These are phyloP conservation scores for Glyptemys insculpta DNA, from an alignment of 2,797 vertebrate genomes.

Conservation along the genomic window DNA sequence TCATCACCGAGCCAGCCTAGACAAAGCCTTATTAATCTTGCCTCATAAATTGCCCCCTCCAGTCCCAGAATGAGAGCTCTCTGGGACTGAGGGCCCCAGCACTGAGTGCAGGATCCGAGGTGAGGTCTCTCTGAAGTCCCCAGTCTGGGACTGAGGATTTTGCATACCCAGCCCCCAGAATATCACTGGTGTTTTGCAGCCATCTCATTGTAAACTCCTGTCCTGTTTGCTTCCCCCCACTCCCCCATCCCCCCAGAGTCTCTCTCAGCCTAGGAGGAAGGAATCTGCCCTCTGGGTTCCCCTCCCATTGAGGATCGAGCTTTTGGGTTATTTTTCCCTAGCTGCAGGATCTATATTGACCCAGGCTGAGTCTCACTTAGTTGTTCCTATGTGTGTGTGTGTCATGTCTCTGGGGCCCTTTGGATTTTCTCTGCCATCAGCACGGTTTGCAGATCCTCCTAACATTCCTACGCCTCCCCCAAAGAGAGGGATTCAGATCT, in stretches of 20 bases:
- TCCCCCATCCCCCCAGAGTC: not conserved
- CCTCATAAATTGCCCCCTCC: not conserved
- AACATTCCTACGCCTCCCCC: not conserved
- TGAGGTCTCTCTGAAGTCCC: not conserved
- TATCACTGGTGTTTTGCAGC: not conserved
- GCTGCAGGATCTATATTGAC: conserved; percentile 4
- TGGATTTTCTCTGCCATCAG: not conserved
- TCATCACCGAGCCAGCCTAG: not conserved
- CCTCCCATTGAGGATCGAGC: not conserved
- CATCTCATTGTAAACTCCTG: not conserved
- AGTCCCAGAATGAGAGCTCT: not conserved
- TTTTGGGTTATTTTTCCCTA: not conserved
- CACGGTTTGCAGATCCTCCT: not conserved
- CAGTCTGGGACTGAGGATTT: not conserved
- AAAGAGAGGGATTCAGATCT: not conserved
- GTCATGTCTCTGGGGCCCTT: not conserved
- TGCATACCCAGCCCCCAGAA: not conserved
- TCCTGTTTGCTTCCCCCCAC: not conserved
- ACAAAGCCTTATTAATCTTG: not conserved
- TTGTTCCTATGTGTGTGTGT: not conserved
- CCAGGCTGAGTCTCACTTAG: rapidly evolving
- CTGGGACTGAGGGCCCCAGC: not conserved
- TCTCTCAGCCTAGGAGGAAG: not conserved
- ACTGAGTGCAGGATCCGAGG: not conserved
- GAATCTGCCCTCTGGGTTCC: not conserved